Base-by-base conservation (phyloP, 2,113 vertebrate genomes). In the Sinosuthora webbiana region DNA sequence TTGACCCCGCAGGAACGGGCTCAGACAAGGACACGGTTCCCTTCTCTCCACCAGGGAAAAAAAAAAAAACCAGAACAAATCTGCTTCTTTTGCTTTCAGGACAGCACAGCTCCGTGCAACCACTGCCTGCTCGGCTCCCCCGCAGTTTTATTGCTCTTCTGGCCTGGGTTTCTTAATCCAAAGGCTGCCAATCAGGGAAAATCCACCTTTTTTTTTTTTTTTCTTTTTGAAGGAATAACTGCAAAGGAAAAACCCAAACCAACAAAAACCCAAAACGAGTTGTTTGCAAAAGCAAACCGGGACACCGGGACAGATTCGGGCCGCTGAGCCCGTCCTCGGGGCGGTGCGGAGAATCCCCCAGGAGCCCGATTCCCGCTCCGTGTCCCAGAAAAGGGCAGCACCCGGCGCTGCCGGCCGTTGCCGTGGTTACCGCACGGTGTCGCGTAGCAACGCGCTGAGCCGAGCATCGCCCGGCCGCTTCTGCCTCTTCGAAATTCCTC, bases 371-470 rank as follows among this genome's bases (percentile, higher is more conserved):
- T 33, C 39, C 20, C 53, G 2, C 31, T 75, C 62, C 37, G 24
- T 1, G 1, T 44, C 83, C 47, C 81, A 68, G 62, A 39, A 82
- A 82, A 89, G 86, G 63, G 90, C 93, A 14, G 70, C 11, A 6
- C 35, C 47, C 59, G 77, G 77, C 64, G 83, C 81, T 69, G 59
- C 57, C 15, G 78, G 81, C 25, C 60, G 98, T 98, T 97, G 90
- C 98, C 89, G 93, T 98, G 97, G 98, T 67, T 97, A 95, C 97
- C 50, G 83, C 68, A 95, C 87, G 70, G 91, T 31, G 97, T 95
- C 91, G 97, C 98, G n/a, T 98, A 97, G 98, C 98, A 98, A 98
- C 98, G 82, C 78, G 75, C 96, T 87, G 41, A 94, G 83, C 94
- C 60, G 91, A 96, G 94, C 94, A 96, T 95, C 97, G 80, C 89